Conservation (phyloP, 2,888 invertebrate genomes). For the Brenthis hecate region DNA sequence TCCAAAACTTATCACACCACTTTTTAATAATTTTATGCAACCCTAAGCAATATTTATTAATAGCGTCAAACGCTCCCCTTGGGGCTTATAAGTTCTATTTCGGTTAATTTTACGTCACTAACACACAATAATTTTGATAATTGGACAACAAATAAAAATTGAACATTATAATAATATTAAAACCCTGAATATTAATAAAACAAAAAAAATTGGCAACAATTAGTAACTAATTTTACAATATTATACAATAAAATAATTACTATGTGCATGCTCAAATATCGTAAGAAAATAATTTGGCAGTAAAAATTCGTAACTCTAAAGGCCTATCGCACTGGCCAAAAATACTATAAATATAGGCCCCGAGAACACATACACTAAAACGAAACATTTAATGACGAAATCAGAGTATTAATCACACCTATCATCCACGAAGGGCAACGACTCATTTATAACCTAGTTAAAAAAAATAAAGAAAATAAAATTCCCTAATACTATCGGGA, state of each 20-base stretch:
- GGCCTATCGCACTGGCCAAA: slow-evolving; percentile 80
- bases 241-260: slow-evolving; percentile 81
- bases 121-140: slow-evolving; percentile 82
- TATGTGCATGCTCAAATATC: slow-evolving; percentile 81
- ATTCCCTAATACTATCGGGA: slow-evolving; percentile 83
- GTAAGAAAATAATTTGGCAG: slow-evolving; percentile 83
- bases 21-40: slow-evolving; percentile 79
- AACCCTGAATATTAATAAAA: slow-evolving; percentile 80
- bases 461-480: slow-evolving; percentile 81
- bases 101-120: slow-evolving; percentile 79
- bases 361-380: slow-evolving; percentile 71
- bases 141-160: slow-evolving; percentile 80
- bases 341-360: slow-evolving; percentile 81
- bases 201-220: slow-evolving; percentile 80
- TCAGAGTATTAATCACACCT: slow-evolving; percentile 80
- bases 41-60: slow-evolving; percentile 78
- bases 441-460: slow-evolving; percentile 75
- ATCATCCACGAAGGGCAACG: slow-evolving; percentile 71
- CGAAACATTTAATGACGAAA: slow-evolving; percentile 79
- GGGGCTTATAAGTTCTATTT: slow-evolving; percentile 78
- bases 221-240: slow-evolving; percentile 79
- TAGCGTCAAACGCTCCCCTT: slow-evolving; percentile 82
- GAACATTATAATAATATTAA: slow-evolving; percentile 77
- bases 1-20: slow-evolving; percentile 83
- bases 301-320: slow-evolving; percentile 82